Base-by-base conservation (phyloP, 1,140 invertebrate genomes). In the Propsilocerus akamusi region DNA sequence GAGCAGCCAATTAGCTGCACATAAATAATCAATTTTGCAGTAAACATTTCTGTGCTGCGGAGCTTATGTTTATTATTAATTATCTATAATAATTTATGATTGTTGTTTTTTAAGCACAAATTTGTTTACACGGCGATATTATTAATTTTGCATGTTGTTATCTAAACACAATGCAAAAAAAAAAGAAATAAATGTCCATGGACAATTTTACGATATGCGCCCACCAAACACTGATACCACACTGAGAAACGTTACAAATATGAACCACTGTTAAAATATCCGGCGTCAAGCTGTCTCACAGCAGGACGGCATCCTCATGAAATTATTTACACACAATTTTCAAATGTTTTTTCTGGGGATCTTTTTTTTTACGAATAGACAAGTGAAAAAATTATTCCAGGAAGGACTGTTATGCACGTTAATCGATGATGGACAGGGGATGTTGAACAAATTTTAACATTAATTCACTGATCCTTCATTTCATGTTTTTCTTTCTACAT, bases 251-350 rank as follows among this genome's bases (percentile, higher is more conserved):
- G 14, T 20, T 20, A 41, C 34, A 41, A 41, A 41, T 41, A 41
- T 41, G 34, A 41, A 41, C 34, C 17, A 14, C 22, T 14, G 17
- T 41, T 41, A 41, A 41, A 41, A 41, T 41, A 41, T 41, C 34
- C 34, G 34, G 34, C 34, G 34, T 41, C 34, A 41, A 41, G 34
- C 34, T 41, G 34, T 41, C 34, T 41, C 34, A 41, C 34, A 41
- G 34, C 14, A 41, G 5, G 34, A 41, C 34, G 22, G 34, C 34
- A 41, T 41, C 34, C 34, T 41, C 34, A 41, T 20, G 22, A 41
- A 41, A 41, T 41, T 41, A 41, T 41, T 41, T 41, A 41, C 34
- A 41, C 34, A 41, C 34, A 41, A 41, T 41, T 17, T 20, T 17
- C 14, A 20, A 8, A 20, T 41, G 12, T 41, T 10, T 20, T 20